These are phyloP conservation scores for Pentamera pediparva DNA, from an alignment of 53 echinoderm and acorn worm genomes.

Conservation along the genomic window DNA sequence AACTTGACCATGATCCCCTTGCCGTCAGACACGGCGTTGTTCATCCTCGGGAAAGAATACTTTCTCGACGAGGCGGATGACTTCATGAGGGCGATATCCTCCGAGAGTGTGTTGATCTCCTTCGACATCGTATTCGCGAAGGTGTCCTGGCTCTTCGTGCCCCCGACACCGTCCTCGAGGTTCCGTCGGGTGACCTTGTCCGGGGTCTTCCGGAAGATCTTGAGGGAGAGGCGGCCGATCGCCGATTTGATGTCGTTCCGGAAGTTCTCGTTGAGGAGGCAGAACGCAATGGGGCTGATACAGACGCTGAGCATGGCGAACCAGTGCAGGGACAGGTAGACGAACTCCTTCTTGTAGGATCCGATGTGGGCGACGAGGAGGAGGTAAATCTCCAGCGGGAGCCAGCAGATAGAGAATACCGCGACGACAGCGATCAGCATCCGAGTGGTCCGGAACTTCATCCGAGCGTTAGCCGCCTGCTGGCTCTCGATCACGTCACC, in stretches of 20 bases:
- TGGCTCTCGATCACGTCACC: constrained; percentile 74
- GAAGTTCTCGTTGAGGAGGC: constrained; percentile 84
- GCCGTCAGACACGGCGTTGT: background rate
- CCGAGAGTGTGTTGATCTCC: constrained; percentile 27
- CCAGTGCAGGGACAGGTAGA: constrained; percentile 77
- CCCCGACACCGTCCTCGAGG: constrained; percentile 10
- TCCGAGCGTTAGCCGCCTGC: constrained; percentile 62
- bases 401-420: constrained; percentile 82
- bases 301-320: constrained; percentile 91
- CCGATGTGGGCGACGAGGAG: constrained; percentile 43
- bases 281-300: constrained; percentile 87
- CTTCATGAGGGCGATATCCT: constrained; percentile 19
- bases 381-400: constrained; percentile 71
- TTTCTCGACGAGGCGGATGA: background rate
- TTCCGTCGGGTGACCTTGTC: background rate
- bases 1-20: constrained; percentile 15
- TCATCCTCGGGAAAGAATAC: background rate
- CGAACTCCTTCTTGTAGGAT: constrained; percentile 43
- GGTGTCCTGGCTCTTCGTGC: constrained; percentile 31
- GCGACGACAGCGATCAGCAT: constrained; percentile 79
- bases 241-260: constrained; percentile 53
- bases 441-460: constrained; percentile 67
- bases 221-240: background rate
- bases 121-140: constrained; percentile 31
- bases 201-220: constrained; percentile 17